These are phyloP conservation scores for Drosophila navojoa DNA, from an alignment of 1,140 invertebrate genomes.

Conservation along the genomic window DNA sequence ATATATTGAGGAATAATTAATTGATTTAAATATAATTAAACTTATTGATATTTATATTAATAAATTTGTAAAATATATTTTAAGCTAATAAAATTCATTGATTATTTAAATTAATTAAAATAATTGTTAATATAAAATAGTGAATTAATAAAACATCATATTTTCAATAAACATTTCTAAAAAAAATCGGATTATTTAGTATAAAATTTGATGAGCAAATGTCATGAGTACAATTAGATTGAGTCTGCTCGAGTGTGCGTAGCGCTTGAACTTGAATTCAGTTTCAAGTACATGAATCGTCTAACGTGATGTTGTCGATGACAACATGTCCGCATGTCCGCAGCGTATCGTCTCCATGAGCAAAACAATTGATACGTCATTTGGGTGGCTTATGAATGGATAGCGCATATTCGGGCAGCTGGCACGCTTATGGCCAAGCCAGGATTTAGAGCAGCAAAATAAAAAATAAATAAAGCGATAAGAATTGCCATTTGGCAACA, in stretches of 20 bases:
- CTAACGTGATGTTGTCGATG: slow-evolving; percentile 44
- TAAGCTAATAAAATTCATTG: too few species aligned
- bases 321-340: slow-evolving; percentile 45
- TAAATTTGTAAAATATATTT: too few species aligned
- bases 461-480: not conserved
- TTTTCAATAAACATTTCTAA: too few species aligned
- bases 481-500: slow-evolving; percentile 30
- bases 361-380: slow-evolving; percentile 52
- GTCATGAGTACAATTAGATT: not conserved
- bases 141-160: too few species aligned
- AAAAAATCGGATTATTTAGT: not conserved
- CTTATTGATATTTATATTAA: too few species aligned
- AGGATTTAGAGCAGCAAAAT: not conserved
- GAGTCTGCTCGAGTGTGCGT: too few species aligned
- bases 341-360: not conserved
- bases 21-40: too few species aligned
- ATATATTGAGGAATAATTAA: too few species aligned
- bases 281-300: slow-evolving; percentile 3
- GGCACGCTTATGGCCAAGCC: slow-evolving; percentile 37
- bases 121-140: too few species aligned
- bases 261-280: too few species aligned
- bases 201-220: slow-evolving; percentile 16
- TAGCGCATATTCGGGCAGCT: slow-evolving; percentile 8
- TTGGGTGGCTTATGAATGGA: slow-evolving; percentile 46
- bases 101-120: too few species aligned